Percentiles rank a stretch among this genome's conserved stretches.
Evolutionary conservation across 1,140 invertebrate species (phyloP).

Genomic region (Stratiolaelaps scimitus): DNA sequence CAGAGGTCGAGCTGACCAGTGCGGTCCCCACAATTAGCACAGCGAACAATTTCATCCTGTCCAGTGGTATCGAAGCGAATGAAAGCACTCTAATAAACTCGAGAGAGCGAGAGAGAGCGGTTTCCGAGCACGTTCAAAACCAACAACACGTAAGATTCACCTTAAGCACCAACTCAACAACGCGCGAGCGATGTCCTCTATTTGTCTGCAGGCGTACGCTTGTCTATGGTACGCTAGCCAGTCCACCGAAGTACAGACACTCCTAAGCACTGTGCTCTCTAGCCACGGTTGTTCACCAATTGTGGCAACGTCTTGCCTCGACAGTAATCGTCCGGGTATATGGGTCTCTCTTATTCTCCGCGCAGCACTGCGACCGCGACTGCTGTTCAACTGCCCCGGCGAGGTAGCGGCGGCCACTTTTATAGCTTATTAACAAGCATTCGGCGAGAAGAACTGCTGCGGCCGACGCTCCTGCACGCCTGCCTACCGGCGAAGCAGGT

Average conservation of each 20-base stretch:
- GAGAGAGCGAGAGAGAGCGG: too few species aligned
- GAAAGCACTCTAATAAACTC: neutral
- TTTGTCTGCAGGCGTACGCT: too few species aligned
- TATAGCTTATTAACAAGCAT: constrained; percentile 22
- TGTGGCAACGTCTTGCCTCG: too few species aligned
- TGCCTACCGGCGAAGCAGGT: too few species aligned
- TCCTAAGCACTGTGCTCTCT: too few species aligned
- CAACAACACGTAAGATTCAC: neutral
- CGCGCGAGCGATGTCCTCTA: neutral
- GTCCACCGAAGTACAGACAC: too few species aligned
- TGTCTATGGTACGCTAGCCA: too few species aligned
- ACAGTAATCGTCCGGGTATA: too few species aligned
- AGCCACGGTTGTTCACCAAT: too few species aligned
- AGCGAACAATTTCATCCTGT: constrained; percentile 4
- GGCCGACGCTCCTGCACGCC: too few species aligned
- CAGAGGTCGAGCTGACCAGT: neutral
- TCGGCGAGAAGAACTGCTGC: constrained; percentile 10
- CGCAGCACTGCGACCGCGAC: neutral
- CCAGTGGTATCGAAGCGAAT: neutral
- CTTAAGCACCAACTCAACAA: neutral
- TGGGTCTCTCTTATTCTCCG: too few species aligned
- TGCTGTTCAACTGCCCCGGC: constrained; percentile 15
- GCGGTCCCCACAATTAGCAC: constrained; percentile 2
- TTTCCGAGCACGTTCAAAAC: neutral
- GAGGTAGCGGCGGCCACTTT: constrained; percentile 6